Conservation (phyloP, 1,140 invertebrate species). For the Nixonia krombeini region DNA sequence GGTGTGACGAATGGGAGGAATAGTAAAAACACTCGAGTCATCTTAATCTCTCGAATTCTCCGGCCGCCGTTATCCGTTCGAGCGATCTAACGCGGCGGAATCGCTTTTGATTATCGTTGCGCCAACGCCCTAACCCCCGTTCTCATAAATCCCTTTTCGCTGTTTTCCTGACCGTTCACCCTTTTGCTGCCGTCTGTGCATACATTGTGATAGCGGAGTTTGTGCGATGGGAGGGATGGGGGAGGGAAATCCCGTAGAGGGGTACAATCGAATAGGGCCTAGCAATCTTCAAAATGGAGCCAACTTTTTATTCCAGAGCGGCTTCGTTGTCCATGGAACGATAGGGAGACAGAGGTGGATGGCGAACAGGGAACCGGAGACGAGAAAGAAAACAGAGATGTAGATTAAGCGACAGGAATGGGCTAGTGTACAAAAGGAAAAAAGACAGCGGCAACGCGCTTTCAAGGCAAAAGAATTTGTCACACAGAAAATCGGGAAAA, state of each 20-base stretch:
- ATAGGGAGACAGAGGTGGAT: constrained; percentile 4
- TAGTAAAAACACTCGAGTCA: neutral
- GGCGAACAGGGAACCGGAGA: neutral
- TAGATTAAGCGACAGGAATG: constrained; percentile 39
- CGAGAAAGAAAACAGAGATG: constrained; percentile 18
- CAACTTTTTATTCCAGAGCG: constrained; percentile 30
- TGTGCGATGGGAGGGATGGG: constrained; percentile 1
- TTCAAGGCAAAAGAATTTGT: constrained; percentile 58
- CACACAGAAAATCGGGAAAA: constrained; percentile 48
- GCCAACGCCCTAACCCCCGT: constrained; percentile 27
- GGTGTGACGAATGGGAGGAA: neutral
- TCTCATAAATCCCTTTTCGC: constrained; percentile 23
- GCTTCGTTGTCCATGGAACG: neutral
- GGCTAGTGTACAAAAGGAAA: constrained; percentile 19
- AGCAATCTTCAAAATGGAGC: constrained; percentile 48
- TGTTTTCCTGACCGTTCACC: constrained; percentile 16
- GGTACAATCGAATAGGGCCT: constrained; percentile 43
- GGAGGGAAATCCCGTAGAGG: constrained; percentile 17
- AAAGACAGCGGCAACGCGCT: constrained; percentile 7
- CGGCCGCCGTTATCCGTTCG: constrained; percentile 25
- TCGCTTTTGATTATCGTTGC: constrained; percentile 60
- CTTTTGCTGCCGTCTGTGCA: constrained; percentile 14
- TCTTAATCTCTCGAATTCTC: constrained; percentile 21
- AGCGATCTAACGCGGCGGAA: constrained; percentile 50
- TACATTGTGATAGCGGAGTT: constrained; percentile 15